Evolutionary conservation across 2,113 vertebrate species (phyloP), one percentile per base, ranked within the genome.

Genomic region (Brachionichthys hirsutus): DNA sequence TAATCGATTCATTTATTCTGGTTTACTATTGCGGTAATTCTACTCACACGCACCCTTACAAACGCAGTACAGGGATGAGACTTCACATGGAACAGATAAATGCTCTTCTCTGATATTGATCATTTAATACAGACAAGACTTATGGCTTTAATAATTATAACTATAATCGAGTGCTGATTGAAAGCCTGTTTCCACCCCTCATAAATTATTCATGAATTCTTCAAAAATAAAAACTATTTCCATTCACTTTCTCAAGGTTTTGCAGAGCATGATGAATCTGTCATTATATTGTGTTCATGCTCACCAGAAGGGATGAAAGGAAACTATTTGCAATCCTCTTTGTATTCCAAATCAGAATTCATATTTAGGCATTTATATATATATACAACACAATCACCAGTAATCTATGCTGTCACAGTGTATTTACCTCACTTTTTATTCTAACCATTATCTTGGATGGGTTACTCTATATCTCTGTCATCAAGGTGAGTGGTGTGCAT

Each of bases 401-500:
- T 78, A 45, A 22, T 65, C 41, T 47, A 58, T 43, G 36, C 22
- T 42, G 22, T 48, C 36, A 19, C 3, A 14, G 14, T 45, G 57
- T 30, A n/a, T n/a, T n/a, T n/a, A n/a, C n/a, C n/a, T n/a, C n/a
- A n/a, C n/a, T n/a, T n/a, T n/a, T n/a, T n/a, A n/a, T n/a, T n/a
- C n/a, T n/a, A n/a, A n/a, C n/a, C n/a, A n/a, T n/a, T n/a, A n/a
- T n/a, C n/a, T n/a, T n/a, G n/a, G n/a, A n/a, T n/a, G n/a, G n/a
- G n/a, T n/a, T 34, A 22, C 53, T 35, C 9, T 67, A 43, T 66
- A 30, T 62, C 49, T 54, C n/a, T 48, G 38, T 68, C 14, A 54
- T 47, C 19, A 46, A 79, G 81, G 81, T 84, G 42, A 78, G 80
- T 82, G 60, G 19, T 53, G 41, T 71, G 38, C 62, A 34, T 57